A percentile compares a stretch with the other conserved stretches of the same genome.
Evolutionary conservation across 2,797 vertebrate genomes (phyloP).

Genomic region (Pogonophryne albipinna): DNA sequence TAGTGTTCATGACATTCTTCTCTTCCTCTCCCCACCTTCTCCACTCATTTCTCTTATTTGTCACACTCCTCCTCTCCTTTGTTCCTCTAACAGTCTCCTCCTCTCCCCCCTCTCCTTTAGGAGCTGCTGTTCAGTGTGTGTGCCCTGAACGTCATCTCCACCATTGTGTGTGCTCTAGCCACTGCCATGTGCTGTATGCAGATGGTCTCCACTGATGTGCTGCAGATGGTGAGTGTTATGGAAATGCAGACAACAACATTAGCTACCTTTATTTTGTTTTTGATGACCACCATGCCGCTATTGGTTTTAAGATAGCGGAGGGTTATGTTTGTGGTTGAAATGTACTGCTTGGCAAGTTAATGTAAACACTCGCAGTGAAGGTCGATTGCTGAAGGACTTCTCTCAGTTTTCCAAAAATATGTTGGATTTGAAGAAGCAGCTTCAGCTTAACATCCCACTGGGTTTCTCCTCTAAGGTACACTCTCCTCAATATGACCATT

Average conservation of each 20-base stretch:
- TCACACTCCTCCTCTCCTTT: slow-evolving; percentile 26
- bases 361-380: slow-evolving; percentile 23
- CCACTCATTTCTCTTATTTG: slow-evolving; percentile 10
- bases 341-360: slow-evolving; percentile 4
- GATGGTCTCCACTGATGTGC: slow-evolving; percentile 97
- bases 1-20: not conserved
- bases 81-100: slow-evolving; percentile 56
- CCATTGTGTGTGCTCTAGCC: slow-evolving; percentile 97
- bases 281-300: slow-evolving; percentile 27
- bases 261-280: slow-evolving; percentile 35
- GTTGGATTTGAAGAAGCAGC: slow-evolving; percentile 20
- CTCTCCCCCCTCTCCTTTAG: slow-evolving; percentile 77
- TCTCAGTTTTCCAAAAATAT: slow-evolving; percentile 19
- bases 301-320: slow-evolving; percentile 14
- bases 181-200: slow-evolving; percentile 99
- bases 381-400: slow-evolving; percentile 4
- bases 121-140: slow-evolving; percentile 98
- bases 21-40: slow-evolving; percentile 10
- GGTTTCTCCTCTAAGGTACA: slow-evolving; percentile 14
- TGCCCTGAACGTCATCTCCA: slow-evolving; percentile 97
- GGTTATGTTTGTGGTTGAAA: slow-evolving; percentile 19
- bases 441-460: slow-evolving; percentile 4
- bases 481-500: slow-evolving; percentile 43
- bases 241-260: slow-evolving; percentile 16
- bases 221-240: slow-evolving; percentile 94